Evolutionary conservation across 2,113 vertebrate genomes (phyloP), one percentile per base, ranked within the genome.

Genomic region (Empidonax alnorum): DNA sequence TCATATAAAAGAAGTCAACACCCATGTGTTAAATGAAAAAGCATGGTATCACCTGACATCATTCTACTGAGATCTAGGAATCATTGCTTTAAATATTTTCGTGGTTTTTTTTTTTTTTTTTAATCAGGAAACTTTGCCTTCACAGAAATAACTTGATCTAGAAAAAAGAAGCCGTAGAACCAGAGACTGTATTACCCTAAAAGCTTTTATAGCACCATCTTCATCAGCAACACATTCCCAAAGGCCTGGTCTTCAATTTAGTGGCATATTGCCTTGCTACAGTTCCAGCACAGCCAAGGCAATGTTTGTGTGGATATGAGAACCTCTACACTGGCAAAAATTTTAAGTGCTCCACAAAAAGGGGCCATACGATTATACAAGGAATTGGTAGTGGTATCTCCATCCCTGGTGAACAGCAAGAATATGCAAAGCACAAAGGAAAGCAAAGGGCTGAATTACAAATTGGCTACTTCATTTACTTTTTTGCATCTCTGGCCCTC

Each of bases 291-390:
- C 4, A 90, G 52, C 19, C 85, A 81, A 65, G 47, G 31, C 23
- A 79, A 37, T 25, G 30, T 24, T 42, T 65, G 35, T 24, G 27
- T 72, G 52, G 41, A 35, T 28, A 67, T 27, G 20, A 87, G 39
- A 96, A 76, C 42, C 52, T 63, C 23, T 24, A 42, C 33, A 41
- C 4, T 65, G 9, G 14, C 16, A 86, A 61, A 80, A 90, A 52
- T 7, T 49, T 10, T 8, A 53, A 41, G 37, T 24, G 25, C 23
- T 77, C 73, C n/a, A n/a, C 30, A 72, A 41, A 30, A 62, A 89
- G 62, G 6, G 3, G 15, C 14, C 41, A 41, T 27, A 75, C 0
- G 0, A 81, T 22, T 58, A 72, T 8, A 8, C 6, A 55, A 87
- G 41, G 79, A 71, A 72, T 16, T 13, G 12, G 25, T 30, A 93